These are phyloP conservation scores for Calosoma granatense DNA, from an alignment of 1,140 invertebrate genomes.

Conservation along the genomic window DNA sequence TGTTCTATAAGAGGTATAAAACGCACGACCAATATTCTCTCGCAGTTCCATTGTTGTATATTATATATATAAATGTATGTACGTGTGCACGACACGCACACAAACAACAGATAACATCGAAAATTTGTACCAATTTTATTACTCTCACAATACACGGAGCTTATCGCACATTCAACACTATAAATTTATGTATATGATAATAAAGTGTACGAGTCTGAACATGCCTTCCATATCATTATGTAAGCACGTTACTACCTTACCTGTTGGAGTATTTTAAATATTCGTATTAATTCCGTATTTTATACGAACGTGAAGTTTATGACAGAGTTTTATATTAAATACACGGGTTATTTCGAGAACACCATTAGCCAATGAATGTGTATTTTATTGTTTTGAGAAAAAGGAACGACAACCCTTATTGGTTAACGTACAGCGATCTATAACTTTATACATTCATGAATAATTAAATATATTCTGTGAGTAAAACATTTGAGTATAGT, in stretches of 20 bases:
- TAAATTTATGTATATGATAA: conserved; percentile 5
- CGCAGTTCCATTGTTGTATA: neutral
- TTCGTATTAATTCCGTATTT: neutral
- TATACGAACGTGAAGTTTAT: neutral
- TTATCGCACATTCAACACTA: conserved; percentile 5
- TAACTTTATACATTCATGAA: no score
- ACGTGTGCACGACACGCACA: neutral
- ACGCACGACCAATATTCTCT: conserved; percentile 1
- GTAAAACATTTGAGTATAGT: no score
- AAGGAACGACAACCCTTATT: no score
- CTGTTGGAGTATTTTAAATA: neutral
- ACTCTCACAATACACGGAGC: neutral
- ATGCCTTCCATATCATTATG: neutral
- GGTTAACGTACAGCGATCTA: no score
- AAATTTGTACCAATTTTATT: conserved; percentile 6
- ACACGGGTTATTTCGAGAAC: no score
- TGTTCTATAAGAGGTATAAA: conserved; percentile 2
- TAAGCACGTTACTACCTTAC: neutral
- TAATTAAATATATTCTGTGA: no score
- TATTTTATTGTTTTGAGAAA: no score
- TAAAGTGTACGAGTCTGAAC: neutral
- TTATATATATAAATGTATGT: no score
- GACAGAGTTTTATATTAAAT: no score
- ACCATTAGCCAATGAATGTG: no score
- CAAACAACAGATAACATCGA: neutral